Percentiles rank a stretch among this genome's conserved stretches.
Evolutionary conservation across 2,797 vertebrate genomes (phyloP).

Genomic region (Microcaecilia unicolor): DNA sequence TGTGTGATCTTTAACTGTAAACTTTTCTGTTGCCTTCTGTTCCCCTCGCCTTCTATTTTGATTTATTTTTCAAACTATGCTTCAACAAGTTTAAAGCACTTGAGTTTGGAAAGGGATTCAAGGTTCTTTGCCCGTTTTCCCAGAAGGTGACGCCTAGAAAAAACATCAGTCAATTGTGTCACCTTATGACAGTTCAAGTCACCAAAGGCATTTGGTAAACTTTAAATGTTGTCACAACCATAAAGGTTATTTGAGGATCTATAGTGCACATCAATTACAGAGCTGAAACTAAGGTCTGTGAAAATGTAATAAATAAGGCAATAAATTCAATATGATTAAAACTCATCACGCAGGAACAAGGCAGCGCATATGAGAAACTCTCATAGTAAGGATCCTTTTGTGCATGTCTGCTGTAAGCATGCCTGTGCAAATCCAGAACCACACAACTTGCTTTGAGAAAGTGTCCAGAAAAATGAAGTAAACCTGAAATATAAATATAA

Average conservation of each 20-base stretch:
- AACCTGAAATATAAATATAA: too few relatives aligned
- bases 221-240: slow-evolving; percentile 41
- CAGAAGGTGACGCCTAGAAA: slow-evolving; percentile 24
- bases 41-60: slow-evolving; percentile 4
- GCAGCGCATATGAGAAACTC: too few relatives aligned
- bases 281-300: too few relatives aligned
- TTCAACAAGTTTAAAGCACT: slow-evolving; percentile 16
- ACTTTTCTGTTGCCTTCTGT: neutral
- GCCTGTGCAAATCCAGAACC: too few relatives aligned
- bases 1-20: too few relatives aligned
- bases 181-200: slow-evolving; percentile 39
- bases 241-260: slow-evolving; percentile 30
- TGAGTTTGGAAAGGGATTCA: slow-evolving; percentile 17
- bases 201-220: slow-evolving; percentile 42
- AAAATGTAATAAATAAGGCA: too few relatives aligned
- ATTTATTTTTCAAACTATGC: slow-evolving; percentile 22
- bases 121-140: slow-evolving; percentile 5
- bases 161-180: slow-evolving; percentile 37
- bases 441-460: too few relatives aligned
- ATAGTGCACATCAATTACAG: slow-evolving; percentile 23
- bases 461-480: too few relatives aligned
- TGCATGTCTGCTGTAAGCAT: too few relatives aligned
- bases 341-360: too few relatives aligned
- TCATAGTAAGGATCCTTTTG: too few relatives aligned
- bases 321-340: too few relatives aligned